Conservation (phyloP, 2,797 vertebrate species). For the Sciaenops ocellatus region DNA sequence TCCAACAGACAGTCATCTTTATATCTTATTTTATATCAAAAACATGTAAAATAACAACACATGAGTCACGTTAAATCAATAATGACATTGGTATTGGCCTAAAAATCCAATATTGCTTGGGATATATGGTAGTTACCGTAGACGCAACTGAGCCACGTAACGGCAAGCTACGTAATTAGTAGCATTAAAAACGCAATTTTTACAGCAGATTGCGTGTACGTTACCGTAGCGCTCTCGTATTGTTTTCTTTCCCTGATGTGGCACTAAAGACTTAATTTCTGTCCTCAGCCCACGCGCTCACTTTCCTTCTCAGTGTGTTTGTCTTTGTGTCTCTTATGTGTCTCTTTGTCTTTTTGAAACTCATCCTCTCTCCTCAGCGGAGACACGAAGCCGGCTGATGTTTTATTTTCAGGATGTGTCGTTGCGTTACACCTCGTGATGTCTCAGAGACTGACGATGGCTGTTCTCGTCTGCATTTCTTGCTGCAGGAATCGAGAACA, state of each 20-base stretch:
- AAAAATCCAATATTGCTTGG: no score
- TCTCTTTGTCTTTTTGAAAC: slow-evolving; percentile 54
- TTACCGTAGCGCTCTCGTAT: background rate
- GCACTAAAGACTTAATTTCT: background rate
- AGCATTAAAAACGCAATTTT: no score
- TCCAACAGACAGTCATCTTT: no score
- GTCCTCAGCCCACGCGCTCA: slow-evolving; percentile 27
- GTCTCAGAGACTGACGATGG: slow-evolving; percentile 10
- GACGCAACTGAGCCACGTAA: no score
- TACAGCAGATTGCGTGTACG: no score
- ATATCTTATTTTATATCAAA: no score
- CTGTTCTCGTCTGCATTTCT: slow-evolving; percentile 27
- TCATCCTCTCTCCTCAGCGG: slow-evolving; percentile 25
- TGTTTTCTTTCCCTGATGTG: background rate
- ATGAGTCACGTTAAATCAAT: no score
- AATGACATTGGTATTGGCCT: no score
- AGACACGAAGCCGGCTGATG: background rate
- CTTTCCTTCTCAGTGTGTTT: slow-evolving; percentile 23
- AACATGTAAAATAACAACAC: no score
- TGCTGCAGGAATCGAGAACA: slow-evolving; percentile 93
- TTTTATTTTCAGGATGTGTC: slow-evolving; percentile 29
- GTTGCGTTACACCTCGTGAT: background rate
- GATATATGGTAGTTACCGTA: no score
- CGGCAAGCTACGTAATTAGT: no score
- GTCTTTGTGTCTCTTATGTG: slow-evolving; percentile 35